Conservation (phyloP, 2,113 vertebrate species). For the Ciconia stormi region DNA sequence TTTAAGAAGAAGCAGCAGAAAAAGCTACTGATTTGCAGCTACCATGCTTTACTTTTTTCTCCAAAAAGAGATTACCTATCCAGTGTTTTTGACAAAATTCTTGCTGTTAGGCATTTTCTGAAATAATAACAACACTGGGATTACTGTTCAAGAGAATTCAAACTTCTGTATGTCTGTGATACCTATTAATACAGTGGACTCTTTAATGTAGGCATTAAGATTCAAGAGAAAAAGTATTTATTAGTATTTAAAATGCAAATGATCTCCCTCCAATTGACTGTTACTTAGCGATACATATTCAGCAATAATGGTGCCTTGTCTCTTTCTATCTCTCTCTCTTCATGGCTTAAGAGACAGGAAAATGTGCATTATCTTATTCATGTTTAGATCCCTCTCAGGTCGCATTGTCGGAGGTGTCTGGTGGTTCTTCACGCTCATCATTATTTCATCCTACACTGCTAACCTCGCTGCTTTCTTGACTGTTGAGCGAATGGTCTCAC, state of each 20-base stretch:
- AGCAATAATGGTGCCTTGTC: neutral
- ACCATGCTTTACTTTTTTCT: neutral
- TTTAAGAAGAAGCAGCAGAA: neutral
- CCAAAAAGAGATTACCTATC: neutral
- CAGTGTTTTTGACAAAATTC: neutral
- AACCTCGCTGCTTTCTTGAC: conserved; percentile 99
- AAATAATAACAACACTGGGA: neutral
- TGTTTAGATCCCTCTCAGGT: conserved; percentile 95
- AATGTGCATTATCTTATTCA: conserved; percentile 70
- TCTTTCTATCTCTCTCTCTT: neutral
- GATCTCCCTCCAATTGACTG: neutral
- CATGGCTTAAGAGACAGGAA: conserved; percentile 32
- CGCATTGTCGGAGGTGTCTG: conserved; percentile 98
- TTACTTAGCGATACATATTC: neutral
- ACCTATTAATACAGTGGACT: neutral
- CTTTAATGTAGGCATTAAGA: neutral
- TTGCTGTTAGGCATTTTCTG: neutral
- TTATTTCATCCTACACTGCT: conserved; percentile 98
- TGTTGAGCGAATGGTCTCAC: conserved; percentile 98
- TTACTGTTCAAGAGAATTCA: neutral
- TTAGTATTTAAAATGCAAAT: neutral
- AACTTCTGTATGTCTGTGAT: neutral
- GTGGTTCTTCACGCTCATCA: conserved; percentile 99
- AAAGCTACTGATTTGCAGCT: neutral
- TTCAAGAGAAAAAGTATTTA: neutral